Evolutionary conservation across 2,113 vertebrate genomes (phyloP), one percentile per base, ranked within the genome.

Genomic region (Mesoclemmys tuberculata): DNA sequence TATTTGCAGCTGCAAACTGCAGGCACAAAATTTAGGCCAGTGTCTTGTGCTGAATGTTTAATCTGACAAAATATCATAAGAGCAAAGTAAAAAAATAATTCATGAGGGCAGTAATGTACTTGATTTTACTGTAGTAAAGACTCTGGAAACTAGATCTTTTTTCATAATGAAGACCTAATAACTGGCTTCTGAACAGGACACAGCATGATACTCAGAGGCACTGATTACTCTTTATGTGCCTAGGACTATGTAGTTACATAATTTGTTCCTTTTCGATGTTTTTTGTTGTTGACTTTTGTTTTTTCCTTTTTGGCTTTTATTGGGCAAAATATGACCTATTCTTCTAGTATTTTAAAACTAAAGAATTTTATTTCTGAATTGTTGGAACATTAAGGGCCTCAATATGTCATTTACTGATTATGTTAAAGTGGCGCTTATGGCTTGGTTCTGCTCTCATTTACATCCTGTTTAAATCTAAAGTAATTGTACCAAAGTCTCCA

Each of bases 171-270:
- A 96, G 89, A 93, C 92, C 94, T 95, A 96, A 97, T 94, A 95
- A 97, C 90, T 92, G 80, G 87, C 84, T 94, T 95, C 85, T 93
- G 93, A 96, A 96, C 74, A 93, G 96, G 95, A 95, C 96, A 97
- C 94, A 97, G 96, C 95, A 95, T 96, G 95, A 79, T 80, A 94
- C 95, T 95, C 89, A 95, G 92, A 96, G 92, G 93, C 93, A 74
- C 87, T 97, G 96, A 97, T 96, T 95, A 97, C 93, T 85, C 82
- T 82, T 94, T 82, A 49, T 84, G 71, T 14, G 71, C 85, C 16
- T 26, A 18, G 80, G 91, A 94, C 89, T 91, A 83, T 92, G 91
- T 88, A 95, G 91, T 95, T 94, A 93, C 24, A 96, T 92, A 52
- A 94, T 74, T 80, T 92, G 77, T 84, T 94, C 95, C 92, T 58